Evolutionary conservation across 2,113 vertebrate species (phyloP).

Genomic region (Oryzias javanicus): DNA sequence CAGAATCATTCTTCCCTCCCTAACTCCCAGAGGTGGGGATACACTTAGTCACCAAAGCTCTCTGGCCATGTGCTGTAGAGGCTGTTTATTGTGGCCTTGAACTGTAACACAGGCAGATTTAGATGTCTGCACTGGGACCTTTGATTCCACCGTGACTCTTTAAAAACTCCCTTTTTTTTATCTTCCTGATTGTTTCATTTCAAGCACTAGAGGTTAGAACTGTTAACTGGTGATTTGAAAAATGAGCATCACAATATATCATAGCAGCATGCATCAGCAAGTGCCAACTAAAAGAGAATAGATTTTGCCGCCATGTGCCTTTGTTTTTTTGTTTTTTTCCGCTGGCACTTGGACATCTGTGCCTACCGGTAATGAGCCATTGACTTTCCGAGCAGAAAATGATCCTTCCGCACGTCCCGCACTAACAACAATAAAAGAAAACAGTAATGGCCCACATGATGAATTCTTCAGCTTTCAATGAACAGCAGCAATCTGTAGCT

Average conservation of each 20-base stretch:
- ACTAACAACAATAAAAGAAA: background rate
- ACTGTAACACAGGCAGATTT: slow-evolving; percentile 47
- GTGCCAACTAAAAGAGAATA: background rate
- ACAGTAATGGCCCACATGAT: no score
- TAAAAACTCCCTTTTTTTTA: slow-evolving; percentile 7
- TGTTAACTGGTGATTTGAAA: background rate
- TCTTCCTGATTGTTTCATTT: background rate
- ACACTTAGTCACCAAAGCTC: slow-evolving; percentile 52
- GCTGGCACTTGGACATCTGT: background rate
- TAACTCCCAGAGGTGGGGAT: slow-evolving; percentile 53
- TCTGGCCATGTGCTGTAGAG: slow-evolving; percentile 46
- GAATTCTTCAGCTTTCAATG: no score
- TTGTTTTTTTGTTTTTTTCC: background rate
- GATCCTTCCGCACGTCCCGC: background rate
- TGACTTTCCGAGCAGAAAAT: background rate
- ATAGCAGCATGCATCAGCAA: background rate
- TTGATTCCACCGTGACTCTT: slow-evolving; percentile 11
- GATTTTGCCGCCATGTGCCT: background rate
- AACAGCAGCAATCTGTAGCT: no score
- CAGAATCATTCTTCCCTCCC: slow-evolving; percentile 46
- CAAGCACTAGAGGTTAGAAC: background rate
- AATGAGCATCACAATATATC: background rate
- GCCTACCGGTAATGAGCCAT: background rate
- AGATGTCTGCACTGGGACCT: slow-evolving; percentile 25
- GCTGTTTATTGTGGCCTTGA: slow-evolving; percentile 33